Evolutionary conservation across 2,888 invertebrate species (phyloP), one percentile per base, ranked within the genome.

Genomic region (Diabrotica balteata): DNA sequence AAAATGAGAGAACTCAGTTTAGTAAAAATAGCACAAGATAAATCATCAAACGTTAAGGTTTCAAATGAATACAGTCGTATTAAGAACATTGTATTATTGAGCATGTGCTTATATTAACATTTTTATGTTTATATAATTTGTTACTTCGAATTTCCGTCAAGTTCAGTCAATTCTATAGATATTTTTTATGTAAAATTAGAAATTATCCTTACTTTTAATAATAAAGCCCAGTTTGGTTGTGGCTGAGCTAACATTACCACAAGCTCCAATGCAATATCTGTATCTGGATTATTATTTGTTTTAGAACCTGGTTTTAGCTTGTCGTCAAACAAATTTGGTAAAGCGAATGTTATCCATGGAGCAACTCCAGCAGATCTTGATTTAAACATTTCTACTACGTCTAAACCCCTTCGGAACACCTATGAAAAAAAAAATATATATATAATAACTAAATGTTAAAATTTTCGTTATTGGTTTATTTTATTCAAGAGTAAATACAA

Each of bases 151-250:
- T 17, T 17, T 17, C 17, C 5, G 11, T 55, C 6, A 63, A 44
- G 8, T 32, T 55, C 11, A 4, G 53, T 7, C 44, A 44, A 1
- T 52, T 62, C 11, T n/a, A 52, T 44, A 60, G 42, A 50, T 50
- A 5, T 10, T 43, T 17, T 55, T 10, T 42, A 10, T 45, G 8
- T 59, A 59, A 10, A 52, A 42, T 8, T 22, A 49, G 46, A 32
- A 47, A 11, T 32, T 32, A 32, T 9, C 17, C 46, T 55, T 75
- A 92, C 93, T 87, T 93, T 93, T 0, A 94, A 85, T 32, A 94
- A 81, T 71, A 90, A 87, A 0, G 90, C 85, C 93, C 93, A 94
- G 61, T 90, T 90, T 0, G 93, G 91, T 77, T 93, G 93, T 0
- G 94, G 93, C 76, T 93, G 93, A 0, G 91, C 89, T 63, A 92